Percentiles rank a stretch among this genome's conserved stretches.
phyloP scores from a whole-genome alignment of 1,140 invertebrate genomes.

The Conopomorpha cramerella region DNA sequence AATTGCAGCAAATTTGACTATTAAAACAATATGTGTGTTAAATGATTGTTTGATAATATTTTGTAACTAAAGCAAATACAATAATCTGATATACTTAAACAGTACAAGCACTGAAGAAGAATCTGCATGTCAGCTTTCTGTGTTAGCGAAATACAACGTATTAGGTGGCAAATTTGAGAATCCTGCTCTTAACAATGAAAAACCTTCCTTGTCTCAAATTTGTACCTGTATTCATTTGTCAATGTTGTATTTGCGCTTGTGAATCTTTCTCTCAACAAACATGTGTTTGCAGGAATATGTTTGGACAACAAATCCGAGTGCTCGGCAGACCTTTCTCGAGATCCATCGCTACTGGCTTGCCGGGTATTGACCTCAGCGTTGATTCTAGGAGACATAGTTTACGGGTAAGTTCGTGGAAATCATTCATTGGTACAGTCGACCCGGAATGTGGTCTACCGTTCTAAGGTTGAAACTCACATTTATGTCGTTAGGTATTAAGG shows the following conservation, averaged over 20 bases:
- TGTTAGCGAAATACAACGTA: not conserved
- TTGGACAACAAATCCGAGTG: constrained; percentile 53
- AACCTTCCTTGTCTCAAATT: constrained; percentile 21
- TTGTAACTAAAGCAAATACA: no score
- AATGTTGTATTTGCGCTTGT: no score
- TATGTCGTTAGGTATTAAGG: no score
- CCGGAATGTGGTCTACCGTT: no score
- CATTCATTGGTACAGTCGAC: no score
- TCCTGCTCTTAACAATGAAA: not conserved
- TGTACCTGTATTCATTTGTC: constrained; percentile 13
- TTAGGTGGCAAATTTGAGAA: constrained; percentile 29
- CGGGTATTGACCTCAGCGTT: constrained; percentile 43
- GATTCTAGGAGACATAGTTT: constrained; percentile 49
- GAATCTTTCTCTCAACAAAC: no score
- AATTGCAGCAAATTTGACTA: no score
- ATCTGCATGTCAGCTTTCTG: constrained; percentile 1
- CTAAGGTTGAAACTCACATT: no score
- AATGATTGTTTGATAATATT: constrained; percentile 7
- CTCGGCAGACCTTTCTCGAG: constrained; percentile 51
- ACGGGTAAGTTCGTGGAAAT: constrained; percentile 37
- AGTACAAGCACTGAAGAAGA: not conserved
- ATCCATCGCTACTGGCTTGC: constrained; percentile 47
- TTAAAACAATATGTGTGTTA: constrained; percentile 1
- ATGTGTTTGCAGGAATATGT: constrained; percentile 44
- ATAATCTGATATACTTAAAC: not conserved